Evolutionary conservation across 35 echinoderm and acorn worm species (phyloP).

Genomic region (Holothuria glaberrima): DNA sequence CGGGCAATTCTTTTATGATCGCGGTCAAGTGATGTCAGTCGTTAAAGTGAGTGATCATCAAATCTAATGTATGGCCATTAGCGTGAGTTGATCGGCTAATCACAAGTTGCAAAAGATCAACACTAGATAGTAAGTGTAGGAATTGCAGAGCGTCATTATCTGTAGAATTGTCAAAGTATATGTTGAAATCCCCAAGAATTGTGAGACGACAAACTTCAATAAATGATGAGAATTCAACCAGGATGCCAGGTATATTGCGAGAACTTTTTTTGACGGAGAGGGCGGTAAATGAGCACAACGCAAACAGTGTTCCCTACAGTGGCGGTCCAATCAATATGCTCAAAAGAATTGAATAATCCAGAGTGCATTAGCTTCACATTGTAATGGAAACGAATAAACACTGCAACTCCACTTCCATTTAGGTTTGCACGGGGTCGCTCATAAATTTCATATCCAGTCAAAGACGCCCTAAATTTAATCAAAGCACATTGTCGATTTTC

Average conservation of each 20-base stretch:
- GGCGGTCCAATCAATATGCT: constrained; percentile 20
- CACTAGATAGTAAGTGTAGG: constrained; percentile 12
- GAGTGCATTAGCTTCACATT: constrained; percentile 5
- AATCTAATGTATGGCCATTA: constrained; percentile 58
- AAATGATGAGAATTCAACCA: constrained; percentile 9
- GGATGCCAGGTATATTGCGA: background rate
- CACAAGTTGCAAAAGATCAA: constrained; percentile 59
- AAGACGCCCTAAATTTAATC: background rate
- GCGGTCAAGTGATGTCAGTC: constrained; percentile 12
- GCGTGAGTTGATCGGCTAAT: constrained; percentile 53
- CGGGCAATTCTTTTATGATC: background rate
- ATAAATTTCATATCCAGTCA: constrained; percentile 14
- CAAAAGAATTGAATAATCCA: constrained; percentile 9
- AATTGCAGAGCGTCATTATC: constrained; percentile 51
- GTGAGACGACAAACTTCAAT: constrained; percentile 29
- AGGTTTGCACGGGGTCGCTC: background rate
- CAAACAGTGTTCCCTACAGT: background rate
- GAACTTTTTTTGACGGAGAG: background rate
- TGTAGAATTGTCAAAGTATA: constrained; percentile 50
- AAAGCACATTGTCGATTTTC: background rate
- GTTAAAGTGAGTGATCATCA: constrained; percentile 48
- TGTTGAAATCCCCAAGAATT: constrained; percentile 64
- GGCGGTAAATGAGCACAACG: constrained; percentile 26
- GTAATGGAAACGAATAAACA: constrained; percentile 4
- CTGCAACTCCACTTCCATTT: background rate